Evolutionary conservation across 2,797 vertebrate genomes (phyloP), one percentile per base, ranked within the genome.

Genomic region (Pantherophis vulpinus): DNA sequence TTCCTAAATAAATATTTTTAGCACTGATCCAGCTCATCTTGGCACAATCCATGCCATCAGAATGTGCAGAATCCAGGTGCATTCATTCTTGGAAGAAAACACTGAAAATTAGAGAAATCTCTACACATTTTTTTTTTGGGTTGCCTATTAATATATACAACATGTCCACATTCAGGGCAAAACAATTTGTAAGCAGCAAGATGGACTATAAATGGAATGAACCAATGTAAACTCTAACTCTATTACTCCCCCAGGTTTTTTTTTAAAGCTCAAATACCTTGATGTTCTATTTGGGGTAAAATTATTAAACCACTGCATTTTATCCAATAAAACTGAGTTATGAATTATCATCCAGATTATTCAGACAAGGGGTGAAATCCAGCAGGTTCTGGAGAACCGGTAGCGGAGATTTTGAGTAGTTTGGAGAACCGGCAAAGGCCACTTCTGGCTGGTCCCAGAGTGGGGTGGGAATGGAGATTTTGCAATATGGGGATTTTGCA

Each of bases 291-390:
- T 79, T 79, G 32, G 70, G 32, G 32, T 37, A 74, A 74, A 74
- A 74, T 74, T 91, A 91, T 94, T 58, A 94, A 89, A 58, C 16
- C 0, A 0, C 29, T 51, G 32, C 2, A 0, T 16, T 27, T n/a
- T 47, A 32, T 12, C 2, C 86, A 89, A 59, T 18, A 92, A 92
- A 90, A n/a, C 13, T 0, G 0, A n/a, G 25, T 87, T 58, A 2
- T 61, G 27, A 37, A 16, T 32, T 0, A 0, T 8, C 3, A 0
- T 18, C 51, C 8, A 6, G 0, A 12, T 74, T 60, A 25, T 42
- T 27, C 93, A 93, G 27, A 51, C 47, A 0, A 51, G 47, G 47
- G 47, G 47, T 51, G 47, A 51, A 51, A 51, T 51, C 6, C 47
- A 51, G 5, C 47, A 51, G 47, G 47, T 51, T 51, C 47, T 51